Conservation (phyloP, 2,113 vertebrate species). For the Trinectes maculatus region DNA sequence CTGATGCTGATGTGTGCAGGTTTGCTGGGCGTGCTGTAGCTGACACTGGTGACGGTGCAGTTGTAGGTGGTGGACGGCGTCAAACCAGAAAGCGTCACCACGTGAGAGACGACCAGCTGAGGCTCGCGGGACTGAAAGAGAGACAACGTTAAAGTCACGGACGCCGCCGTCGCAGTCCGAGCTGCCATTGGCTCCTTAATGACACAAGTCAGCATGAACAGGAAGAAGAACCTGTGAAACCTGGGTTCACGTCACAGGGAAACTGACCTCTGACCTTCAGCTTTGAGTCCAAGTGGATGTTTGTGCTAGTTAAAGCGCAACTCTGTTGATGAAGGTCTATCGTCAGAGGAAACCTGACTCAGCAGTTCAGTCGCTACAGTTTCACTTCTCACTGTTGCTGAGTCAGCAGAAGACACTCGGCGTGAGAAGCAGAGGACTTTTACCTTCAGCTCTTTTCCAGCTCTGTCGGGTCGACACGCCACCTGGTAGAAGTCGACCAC, state of each 20-base stretch:
- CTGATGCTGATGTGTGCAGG: slow-evolving; percentile 87
- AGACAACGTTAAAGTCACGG: background rate
- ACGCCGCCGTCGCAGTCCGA: no score
- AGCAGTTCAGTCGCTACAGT: no score
- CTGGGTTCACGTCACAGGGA: no score
- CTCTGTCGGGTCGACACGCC: slow-evolving; percentile 82
- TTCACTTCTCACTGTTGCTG: no score
- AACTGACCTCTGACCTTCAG: no score
- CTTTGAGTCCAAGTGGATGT: no score
- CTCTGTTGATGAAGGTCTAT: no score
- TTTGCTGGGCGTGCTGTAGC: slow-evolving; percentile 89
- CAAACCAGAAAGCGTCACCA: slow-evolving; percentile 88
- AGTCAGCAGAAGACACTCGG: background rate
- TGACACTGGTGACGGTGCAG: slow-evolving; percentile 92
- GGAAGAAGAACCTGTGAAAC: no score
- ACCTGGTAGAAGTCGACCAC: slow-evolving; percentile 94
- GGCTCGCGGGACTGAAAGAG: slow-evolving; percentile 81
- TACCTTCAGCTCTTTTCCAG: slow-evolving; percentile 84
- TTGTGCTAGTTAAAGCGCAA: no score
- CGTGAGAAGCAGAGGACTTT: background rate
- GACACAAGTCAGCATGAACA: no score
- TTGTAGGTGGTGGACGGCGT: slow-evolving; percentile 90
- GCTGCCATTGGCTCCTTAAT: no score
- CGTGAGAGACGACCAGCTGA: slow-evolving; percentile 83
- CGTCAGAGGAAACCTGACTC: no score